These are phyloP conservation scores for Crenuchus spilurus DNA, from an alignment of 2,797 vertebrate genomes.

Conservation along the genomic window DNA sequence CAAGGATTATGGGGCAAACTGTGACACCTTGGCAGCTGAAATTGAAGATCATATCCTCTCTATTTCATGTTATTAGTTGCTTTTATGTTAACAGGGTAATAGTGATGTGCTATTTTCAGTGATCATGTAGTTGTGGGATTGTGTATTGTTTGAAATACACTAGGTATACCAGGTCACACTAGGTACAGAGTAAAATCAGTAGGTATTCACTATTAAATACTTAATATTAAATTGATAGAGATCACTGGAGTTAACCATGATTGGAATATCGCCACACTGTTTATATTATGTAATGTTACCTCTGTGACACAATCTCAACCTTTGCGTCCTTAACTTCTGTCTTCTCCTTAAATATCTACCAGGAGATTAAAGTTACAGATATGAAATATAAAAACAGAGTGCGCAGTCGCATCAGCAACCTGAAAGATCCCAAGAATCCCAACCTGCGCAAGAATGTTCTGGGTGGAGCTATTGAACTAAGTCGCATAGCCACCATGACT, in stretches of 20 bases:
- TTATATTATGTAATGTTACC: too few relatives aligned
- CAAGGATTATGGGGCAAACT: conserved; percentile 88
- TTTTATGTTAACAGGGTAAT: too few relatives aligned
- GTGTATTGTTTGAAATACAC: too few relatives aligned
- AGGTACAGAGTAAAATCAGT: too few relatives aligned
- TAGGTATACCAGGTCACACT: too few relatives aligned
- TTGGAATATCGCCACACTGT: too few relatives aligned
- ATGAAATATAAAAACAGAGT: conserved; percentile 98
- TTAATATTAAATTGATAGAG: too few relatives aligned
- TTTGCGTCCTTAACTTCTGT: conserved; percentile 65
- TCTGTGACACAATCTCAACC: not conserved
- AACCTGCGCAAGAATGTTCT: conserved; percentile 90
- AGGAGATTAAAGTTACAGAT: conserved; percentile 91
- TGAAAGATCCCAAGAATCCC: conserved; percentile 97
- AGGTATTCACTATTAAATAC: too few relatives aligned
- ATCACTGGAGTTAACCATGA: too few relatives aligned
- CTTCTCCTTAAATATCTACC: conserved; percentile 88
- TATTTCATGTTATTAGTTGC: not conserved
- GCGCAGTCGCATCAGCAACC: conserved; percentile 95
- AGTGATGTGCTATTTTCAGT: too few relatives aligned
- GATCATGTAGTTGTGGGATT: too few relatives aligned
- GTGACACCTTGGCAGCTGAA: conserved; percentile 91
- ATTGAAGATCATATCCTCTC: conserved; percentile 97
- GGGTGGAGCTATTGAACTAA: conserved; percentile 81
- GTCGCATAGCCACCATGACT: conserved; percentile 90